Conservation (phyloP, 2,797 vertebrate genomes). For the Chiroxiphia lanceolata region DNA sequence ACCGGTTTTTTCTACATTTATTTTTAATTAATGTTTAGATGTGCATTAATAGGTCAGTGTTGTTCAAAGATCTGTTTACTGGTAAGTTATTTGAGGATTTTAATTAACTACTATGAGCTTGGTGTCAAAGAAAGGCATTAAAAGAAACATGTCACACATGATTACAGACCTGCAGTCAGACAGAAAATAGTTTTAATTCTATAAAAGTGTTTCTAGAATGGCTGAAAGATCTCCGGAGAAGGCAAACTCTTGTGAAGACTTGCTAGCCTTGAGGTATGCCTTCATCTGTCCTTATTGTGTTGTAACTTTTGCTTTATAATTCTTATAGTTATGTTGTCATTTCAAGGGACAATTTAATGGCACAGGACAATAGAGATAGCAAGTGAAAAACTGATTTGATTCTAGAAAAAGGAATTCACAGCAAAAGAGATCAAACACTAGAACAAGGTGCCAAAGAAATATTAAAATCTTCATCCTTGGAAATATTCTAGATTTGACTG, state of each 20-base stretch:
- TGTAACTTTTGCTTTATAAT: background rate
- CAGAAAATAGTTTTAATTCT: background rate
- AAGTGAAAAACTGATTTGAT: background rate
- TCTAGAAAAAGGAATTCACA: background rate
- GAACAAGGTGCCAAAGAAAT: conserved; percentile 14
- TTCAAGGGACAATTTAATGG: background rate
- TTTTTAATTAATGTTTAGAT: background rate
- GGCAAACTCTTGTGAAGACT: background rate
- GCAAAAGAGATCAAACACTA: background rate
- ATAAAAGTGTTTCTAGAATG: background rate
- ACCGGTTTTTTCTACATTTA: background rate
- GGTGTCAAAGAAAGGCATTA: background rate
- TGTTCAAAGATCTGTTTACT: background rate
- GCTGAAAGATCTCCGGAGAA: background rate
- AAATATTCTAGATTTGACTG: conserved; percentile 10
- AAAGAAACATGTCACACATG: background rate
- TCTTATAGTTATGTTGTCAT: background rate
- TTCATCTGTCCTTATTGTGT: background rate
- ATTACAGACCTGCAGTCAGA: background rate
- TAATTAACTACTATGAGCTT: background rate
- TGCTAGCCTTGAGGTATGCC: background rate
- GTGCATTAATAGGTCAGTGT: background rate
- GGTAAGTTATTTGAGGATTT: background rate
- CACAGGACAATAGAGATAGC: background rate
- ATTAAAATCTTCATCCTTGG: conserved; percentile 16